phyloP scores from a whole-genome alignment of 2,797 vertebrate genomes.

The Paguma larvata region DNA sequence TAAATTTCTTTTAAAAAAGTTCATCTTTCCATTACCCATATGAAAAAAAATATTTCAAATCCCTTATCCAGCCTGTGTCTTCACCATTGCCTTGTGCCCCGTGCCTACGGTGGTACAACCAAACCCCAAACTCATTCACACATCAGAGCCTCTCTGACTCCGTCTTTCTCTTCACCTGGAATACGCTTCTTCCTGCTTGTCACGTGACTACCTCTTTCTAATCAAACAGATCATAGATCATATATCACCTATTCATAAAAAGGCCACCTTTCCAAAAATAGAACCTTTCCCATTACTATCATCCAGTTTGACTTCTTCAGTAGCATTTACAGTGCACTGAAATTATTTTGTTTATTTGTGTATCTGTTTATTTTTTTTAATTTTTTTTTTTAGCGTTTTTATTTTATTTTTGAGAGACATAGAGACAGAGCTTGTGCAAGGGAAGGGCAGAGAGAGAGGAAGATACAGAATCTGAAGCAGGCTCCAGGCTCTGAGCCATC shows the following conservation, averaged over 20 bases:
- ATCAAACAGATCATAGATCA: not conserved
- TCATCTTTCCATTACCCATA: not conserved
- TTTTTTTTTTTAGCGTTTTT: too few relatives aligned
- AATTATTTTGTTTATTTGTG: conserved; percentile 9
- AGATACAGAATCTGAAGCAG: too few relatives aligned
- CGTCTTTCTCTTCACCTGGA: not conserved
- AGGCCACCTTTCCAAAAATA: not conserved
- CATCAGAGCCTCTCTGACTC: not conserved
- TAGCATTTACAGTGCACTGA: not conserved
- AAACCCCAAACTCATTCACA: not conserved
- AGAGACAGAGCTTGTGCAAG: too few relatives aligned
- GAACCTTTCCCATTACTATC: not conserved
- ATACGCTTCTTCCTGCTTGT: not conserved
- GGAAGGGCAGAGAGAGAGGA: too few relatives aligned
- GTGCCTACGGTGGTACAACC: not conserved
- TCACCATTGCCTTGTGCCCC: not conserved
- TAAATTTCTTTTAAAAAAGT: not conserved
- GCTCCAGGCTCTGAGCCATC: too few relatives aligned
- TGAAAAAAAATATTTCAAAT: not conserved
- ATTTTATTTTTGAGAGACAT: too few relatives aligned
- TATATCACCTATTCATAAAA: not conserved
- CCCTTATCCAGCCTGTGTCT: not conserved
- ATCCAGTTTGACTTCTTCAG: not conserved
- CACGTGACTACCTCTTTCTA: not conserved
- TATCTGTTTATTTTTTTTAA: not conserved